These are phyloP conservation scores for Griposia aprilina DNA, from an alignment of 2,888 invertebrate species.

Conservation along the genomic window DNA sequence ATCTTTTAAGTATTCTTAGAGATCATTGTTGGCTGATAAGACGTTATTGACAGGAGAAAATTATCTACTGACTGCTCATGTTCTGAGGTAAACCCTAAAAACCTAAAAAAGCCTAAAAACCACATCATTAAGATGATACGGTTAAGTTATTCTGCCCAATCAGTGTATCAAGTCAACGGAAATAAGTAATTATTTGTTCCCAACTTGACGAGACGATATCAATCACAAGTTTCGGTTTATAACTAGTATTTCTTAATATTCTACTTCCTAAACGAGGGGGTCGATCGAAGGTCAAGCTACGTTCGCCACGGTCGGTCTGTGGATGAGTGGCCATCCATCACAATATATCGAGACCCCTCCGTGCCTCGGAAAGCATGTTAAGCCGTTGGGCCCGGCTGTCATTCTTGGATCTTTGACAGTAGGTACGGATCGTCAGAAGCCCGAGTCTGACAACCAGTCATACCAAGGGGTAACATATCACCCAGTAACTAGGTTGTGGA, in stretches of 20 bases:
- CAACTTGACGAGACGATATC: background rate
- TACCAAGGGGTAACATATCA: background rate
- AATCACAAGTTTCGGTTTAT: background rate
- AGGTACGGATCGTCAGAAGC: background rate
- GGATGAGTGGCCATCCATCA: background rate
- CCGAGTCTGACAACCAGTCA: too few relatives aligned
- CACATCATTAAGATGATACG: too few relatives aligned
- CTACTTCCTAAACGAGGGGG: background rate
- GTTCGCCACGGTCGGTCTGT: background rate
- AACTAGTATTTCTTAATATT: background rate
- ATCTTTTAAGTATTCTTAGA: too few relatives aligned
- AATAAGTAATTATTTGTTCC: conserved; percentile 1
- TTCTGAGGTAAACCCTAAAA: too few relatives aligned
- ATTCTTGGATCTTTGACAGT: background rate
- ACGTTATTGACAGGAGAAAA: too few relatives aligned
- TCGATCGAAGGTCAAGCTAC: background rate
- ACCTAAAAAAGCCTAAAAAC: too few relatives aligned
- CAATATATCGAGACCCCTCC: background rate
- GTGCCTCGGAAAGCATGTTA: too few relatives aligned
- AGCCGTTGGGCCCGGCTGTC: background rate
- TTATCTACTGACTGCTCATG: too few relatives aligned
- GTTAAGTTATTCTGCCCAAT: background rate
- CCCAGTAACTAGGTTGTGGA: background rate
- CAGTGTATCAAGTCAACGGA: background rate
- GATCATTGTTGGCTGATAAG: too few relatives aligned